A percentile compares a stretch with the other conserved stretches of the same genome.
Conservation (phyloP, 2,888 invertebrate species). For the Torymus auratus region DNA sequence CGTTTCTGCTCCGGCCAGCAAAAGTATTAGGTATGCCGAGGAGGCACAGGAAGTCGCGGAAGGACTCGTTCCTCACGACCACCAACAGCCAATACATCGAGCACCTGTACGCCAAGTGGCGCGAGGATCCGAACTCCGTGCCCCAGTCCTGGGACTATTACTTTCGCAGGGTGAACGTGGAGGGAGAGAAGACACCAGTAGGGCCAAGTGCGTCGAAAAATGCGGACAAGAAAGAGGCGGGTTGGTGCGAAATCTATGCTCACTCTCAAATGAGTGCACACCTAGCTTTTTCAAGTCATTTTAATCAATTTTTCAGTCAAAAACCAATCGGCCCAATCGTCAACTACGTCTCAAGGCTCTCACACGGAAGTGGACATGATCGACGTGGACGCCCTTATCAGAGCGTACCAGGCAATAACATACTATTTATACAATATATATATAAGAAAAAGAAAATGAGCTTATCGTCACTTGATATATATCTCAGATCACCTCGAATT, state of each 20-base stretch:
- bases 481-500: no score
- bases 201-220: no score
- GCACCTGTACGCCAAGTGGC: conserved; percentile 69
- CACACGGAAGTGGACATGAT: conserved; percentile 36
- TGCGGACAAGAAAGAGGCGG: no score
- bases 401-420: conserved; percentile 69
- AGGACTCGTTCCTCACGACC: conserved; percentile 64
- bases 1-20: neutral
- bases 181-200: no score
- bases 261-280: no score
- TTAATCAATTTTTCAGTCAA: no score
- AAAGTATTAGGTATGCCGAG: conserved; percentile 26
- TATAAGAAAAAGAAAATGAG: neutral
- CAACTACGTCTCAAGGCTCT: no score
- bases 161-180: conserved; percentile 57
- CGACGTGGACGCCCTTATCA: conserved; percentile 67
- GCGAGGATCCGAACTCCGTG: conserved; percentile 66
- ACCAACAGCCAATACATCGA: conserved; percentile 69
- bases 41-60: no score
- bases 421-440: neutral
- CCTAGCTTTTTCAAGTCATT: no score
- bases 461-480: no score
- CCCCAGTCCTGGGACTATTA: conserved; percentile 67
- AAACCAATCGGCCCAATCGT: no score
- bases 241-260: no score